Base-by-base conservation (phyloP, 1,140 invertebrate species). In the Rhyzopertha dominica region DNA sequence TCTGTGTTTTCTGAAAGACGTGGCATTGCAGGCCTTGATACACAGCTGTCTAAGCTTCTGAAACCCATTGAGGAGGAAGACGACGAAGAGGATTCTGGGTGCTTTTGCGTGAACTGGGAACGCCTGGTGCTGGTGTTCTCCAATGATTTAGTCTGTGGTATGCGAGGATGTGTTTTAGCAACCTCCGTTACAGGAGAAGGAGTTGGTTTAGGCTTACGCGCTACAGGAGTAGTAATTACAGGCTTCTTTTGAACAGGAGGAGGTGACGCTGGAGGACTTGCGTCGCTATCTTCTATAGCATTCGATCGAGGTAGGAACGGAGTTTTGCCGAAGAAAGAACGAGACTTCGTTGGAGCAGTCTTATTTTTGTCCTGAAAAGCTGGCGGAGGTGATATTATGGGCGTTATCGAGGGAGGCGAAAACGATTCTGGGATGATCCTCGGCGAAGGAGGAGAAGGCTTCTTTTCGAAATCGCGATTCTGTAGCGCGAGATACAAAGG, bases 361-460 rank as follows among this genome's bases (percentile, higher is more conserved):
- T 58, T 69, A 1, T 59, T 66, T 19, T 69, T 64, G 32, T 77
- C 75, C 53, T 77, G 76, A 54, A 79, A 79, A 1, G 77, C 77
- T 2, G 75, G 77, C 1, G 77, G 77, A 8, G 77, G 77, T 17
- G 77, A 79, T 41, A 79, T 78, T 44, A 79, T 79, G 4, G 76
- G 76, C 1, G 76, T 78, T 13, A 74, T 58, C 10, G 72, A 72
- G 4, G 76, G 76, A 16, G 75, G 74, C 1, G 74, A 74, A 22
- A 70, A 69, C 1, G 71, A 67, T 30, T 74, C 67, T n/a, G 71
- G 41, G 39, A 46, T 59, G 22, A 59, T 67, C 42, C 68, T 65
- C 10, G 73, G 71, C 7, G 72, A 70, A 3, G 67, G 69, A 30
- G 66, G 61, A 3, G 59, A 52, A 39, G 63, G 65, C 7, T 49